phyloP scores from a whole-genome alignment of 2,888 invertebrate species.

The Brachyptera risi region DNA sequence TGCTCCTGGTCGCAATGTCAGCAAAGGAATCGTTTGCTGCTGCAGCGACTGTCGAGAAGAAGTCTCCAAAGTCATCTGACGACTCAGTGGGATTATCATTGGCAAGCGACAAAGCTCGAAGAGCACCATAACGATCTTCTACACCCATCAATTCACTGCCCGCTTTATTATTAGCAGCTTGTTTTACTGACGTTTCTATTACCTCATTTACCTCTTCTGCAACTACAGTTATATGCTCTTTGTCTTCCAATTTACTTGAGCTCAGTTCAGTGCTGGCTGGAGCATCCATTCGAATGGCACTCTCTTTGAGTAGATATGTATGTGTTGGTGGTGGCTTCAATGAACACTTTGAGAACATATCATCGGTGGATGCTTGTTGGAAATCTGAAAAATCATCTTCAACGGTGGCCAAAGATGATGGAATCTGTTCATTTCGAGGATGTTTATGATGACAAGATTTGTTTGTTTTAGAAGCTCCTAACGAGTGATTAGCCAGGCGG shows the following conservation, averaged over 20 bases:
- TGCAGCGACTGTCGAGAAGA: conserved; percentile 43
- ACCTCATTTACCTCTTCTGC: background rate
- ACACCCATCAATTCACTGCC: conserved; percentile 40
- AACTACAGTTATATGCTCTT: no score
- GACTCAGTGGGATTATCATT: conserved; percentile 29
- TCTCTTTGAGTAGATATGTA: conserved; percentile 30
- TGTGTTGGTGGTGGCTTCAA: conserved; percentile 39
- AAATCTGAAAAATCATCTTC: conserved; percentile 33
- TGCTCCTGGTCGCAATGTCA: conserved; percentile 27
- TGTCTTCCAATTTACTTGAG: no score
- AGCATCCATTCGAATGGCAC: conserved; percentile 25
- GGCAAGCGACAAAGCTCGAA: conserved; percentile 42
- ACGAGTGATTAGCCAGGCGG: conserved; percentile 48
- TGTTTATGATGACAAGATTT: conserved; percentile 25
- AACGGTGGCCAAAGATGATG: background rate
- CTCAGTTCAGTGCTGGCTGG: background rate
- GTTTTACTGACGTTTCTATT: conserved; percentile 1
- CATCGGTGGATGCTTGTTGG: conserved; percentile 29
- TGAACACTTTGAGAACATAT: conserved; percentile 43
- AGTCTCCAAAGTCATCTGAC: conserved; percentile 49
- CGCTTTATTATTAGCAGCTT: conserved; percentile 33
- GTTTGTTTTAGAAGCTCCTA: conserved; percentile 42
- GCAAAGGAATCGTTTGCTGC: conserved; percentile 32
- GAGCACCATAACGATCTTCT: conserved; percentile 49
- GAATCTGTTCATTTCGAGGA: background rate